Base-by-base conservation (phyloP, 2,797 vertebrate genomes). In the Oceanodroma leucorhoa region DNA sequence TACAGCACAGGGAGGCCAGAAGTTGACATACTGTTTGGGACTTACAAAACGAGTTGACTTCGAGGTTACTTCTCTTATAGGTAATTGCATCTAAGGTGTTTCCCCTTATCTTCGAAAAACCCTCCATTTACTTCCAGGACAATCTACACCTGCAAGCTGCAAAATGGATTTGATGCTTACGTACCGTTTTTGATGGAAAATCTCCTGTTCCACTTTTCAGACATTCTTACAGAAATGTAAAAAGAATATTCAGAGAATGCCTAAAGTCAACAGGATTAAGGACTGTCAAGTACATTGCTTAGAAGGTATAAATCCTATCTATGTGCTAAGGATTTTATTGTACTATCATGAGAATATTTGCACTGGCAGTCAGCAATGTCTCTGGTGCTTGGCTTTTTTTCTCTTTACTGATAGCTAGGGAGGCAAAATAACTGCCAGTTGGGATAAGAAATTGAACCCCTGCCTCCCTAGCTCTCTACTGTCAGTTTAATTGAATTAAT, bases 231-330 rank as follows among this genome's bases (percentile, higher is more conserved):
- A 90, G 87, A 82, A 87, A 84, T 13, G 43, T 45, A 48, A 58
- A 86, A 84, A 5, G 38, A 93, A 95, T 90, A 93, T 79, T 90
- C 83, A 90, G 73, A 93, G 70, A 90, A 84, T 50, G 58, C 66
- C 46, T 90, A 84, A 89, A 94, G 34, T 95, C 96, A 94, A 90
- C 92, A 93, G 93, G 94, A 96, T 96, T 95, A 95, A 95, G 83
- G 51, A 83, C 73, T 96, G 95, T 93, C 93, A 95, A 97, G 86
- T 76, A 46, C 46, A 66, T 58, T 82, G 85, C 94, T 95, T 67
- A 93, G 77, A 69, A 83, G 84, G 69, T 51, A 12, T 77, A 94
- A 94, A 45, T 83, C 90, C 87, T 81, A 58, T 51, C 90, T 85
- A 54, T 13, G 17, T 77, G 78, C 71, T 90, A 46, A 94, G 88